Evolutionary conservation across 2,888 invertebrate species (phyloP).

Genomic region (Pyralis farinalis): DNA sequence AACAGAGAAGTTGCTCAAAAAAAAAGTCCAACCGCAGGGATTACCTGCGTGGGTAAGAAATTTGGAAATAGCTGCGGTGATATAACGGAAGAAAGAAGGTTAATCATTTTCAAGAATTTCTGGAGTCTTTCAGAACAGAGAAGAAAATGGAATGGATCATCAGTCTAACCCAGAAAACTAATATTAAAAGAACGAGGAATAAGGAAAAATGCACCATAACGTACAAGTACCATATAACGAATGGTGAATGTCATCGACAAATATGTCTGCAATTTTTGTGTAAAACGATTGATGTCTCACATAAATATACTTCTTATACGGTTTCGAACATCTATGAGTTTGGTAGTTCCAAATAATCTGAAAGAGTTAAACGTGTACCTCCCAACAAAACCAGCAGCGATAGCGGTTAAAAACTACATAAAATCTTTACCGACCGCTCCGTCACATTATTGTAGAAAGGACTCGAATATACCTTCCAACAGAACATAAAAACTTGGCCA

Average conservation of each 20-base stretch:
- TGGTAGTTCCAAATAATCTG: no score
- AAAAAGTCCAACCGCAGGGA: no score
- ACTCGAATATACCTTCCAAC: conserved; percentile 2
- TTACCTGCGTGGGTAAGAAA: no score
- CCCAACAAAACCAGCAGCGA: no score
- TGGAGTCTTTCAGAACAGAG: conserved; percentile 9
- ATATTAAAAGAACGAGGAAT: conserved; percentile 14
- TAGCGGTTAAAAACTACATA: no score
- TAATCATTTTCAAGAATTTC: conserved; percentile 4
- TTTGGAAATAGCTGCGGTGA: no score
- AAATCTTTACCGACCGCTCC: no score
- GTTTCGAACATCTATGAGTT: conserved; percentile 1
- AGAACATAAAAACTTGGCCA: neutral
- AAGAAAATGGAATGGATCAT: conserved; percentile 15
- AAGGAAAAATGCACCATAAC: conserved; percentile 6
- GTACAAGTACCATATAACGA: conserved; percentile 7
- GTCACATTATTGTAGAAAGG: no score
- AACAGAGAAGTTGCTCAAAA: no score
- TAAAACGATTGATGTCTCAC: conserved; percentile 9
- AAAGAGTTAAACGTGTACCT: no score
- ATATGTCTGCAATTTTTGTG: conserved; percentile 9
- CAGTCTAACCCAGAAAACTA: conserved; percentile 6
- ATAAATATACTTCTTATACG: conserved; percentile 11
- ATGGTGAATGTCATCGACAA: conserved; percentile 9
- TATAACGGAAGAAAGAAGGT: no score